Evolutionary conservation across 2,888 invertebrate genomes (phyloP), one percentile per base, ranked within the genome.

Genomic region (Carterocephalus palaemon): DNA sequence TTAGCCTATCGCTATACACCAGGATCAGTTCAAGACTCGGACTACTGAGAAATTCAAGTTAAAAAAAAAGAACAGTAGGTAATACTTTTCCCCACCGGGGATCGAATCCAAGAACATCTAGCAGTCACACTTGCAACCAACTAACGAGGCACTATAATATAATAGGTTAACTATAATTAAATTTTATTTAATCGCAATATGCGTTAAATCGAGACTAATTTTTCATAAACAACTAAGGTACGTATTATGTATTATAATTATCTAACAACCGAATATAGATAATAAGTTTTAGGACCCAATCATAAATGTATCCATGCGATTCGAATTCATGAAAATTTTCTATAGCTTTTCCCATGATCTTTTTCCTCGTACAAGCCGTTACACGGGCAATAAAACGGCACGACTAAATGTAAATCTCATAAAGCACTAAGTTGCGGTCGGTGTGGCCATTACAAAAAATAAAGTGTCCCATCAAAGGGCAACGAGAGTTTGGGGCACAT

Each of bases 381-480:
- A 72, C 62, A 61, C 56, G 48, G 53, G 64, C 75, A 72, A 79
- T 81, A 82, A 80, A 80, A 78, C 59, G 75, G 71, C 71, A 76
- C 72, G 75, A 61, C 65, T 67, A 72, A 75, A 78, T 77, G 79
- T 81, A 76, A 79, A 76, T 77, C 74, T 64, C 70, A 67, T 73
- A 63, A 66, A 67, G 61, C 64, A 57, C 58, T 62, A 54, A 57
- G 55, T 60, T 62, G 73, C 68, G 73, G 70, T 69, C 59, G 66
- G 57, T 48, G 59, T 60, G 57, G 74, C 67, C 69, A 64, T 78
- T 74, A 72, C 59, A 65, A 70, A 75, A 72, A 78, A 74, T 75
- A 78, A 83, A 83, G 68, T 83, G 83, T 83, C 82, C 80, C 74
- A 81, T 80, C 75, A 76, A 76, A 72, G 70, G 65, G 66, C 81